Evolutionary conservation across 2,797 vertebrate species (phyloP).

Genomic region (Leptatherina wallacei): DNA sequence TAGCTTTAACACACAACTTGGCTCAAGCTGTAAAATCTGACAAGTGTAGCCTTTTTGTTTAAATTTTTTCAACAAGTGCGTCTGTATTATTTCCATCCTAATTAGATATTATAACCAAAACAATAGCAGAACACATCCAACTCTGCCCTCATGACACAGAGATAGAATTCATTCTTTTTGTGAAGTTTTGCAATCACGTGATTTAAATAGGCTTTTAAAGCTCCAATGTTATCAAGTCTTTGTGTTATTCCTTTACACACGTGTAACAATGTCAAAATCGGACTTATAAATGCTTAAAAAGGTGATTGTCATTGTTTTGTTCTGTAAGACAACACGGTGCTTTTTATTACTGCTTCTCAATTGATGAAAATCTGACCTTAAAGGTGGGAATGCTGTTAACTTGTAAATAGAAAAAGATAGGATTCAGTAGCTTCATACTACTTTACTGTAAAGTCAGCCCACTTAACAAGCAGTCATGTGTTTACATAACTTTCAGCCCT

Average conservation of each 20-base stretch:
- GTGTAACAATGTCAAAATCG: slow-evolving; percentile 41
- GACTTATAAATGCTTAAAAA: slow-evolving; percentile 44
- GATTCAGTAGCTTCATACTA: slow-evolving; percentile 53
- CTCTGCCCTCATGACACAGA: background rate
- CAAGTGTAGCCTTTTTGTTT: slow-evolving; percentile 21
- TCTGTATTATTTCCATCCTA: slow-evolving; percentile 6
- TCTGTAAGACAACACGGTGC: slow-evolving; percentile 56
- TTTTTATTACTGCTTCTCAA: slow-evolving; percentile 58
- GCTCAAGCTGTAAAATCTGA: slow-evolving; percentile 18
- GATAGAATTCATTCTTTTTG: slow-evolving; percentile 1
- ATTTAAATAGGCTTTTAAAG: slow-evolving; percentile 20
- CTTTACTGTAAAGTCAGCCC: slow-evolving; percentile 51
- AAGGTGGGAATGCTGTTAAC: slow-evolving; percentile 31
- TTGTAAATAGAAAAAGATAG: slow-evolving; percentile 68
- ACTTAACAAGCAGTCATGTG: slow-evolving; percentile 47
- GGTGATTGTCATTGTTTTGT: slow-evolving; percentile 31
- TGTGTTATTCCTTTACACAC: slow-evolving; percentile 60
- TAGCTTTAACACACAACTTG: slow-evolving; percentile 15
- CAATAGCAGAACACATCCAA: slow-evolving; percentile 1
- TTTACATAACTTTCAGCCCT: slow-evolving; percentile 48
- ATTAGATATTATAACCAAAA: slow-evolving; percentile 12
- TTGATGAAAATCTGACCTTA: slow-evolving; percentile 40
- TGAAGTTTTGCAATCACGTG: slow-evolving; percentile 11
- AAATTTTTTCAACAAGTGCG: background rate
- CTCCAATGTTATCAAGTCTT: slow-evolving; percentile 50